phyloP scores from a whole-genome alignment of 2,888 invertebrate genomes.

The Cephus pygmeus region DNA sequence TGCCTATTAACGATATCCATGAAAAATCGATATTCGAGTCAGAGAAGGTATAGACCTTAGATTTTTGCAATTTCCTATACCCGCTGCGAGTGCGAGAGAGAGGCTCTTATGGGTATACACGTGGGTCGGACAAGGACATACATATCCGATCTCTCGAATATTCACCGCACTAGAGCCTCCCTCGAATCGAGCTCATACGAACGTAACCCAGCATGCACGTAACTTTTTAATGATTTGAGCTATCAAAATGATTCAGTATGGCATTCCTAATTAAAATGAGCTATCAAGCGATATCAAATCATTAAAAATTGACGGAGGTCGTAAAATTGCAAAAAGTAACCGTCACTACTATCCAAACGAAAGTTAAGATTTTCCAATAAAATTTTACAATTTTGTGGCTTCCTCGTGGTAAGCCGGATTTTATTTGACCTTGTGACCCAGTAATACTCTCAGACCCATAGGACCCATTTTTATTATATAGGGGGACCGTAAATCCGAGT shows the following conservation, averaged over 20 bases:
- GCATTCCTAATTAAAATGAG: neutral
- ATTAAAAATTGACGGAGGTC: neutral
- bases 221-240: neutral
- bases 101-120: neutral
- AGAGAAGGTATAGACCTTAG: neutral
- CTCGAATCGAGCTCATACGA: neutral
- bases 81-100: neutral
- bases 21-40: neutral
- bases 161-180: neutral
- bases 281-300: neutral
- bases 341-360: neutral
- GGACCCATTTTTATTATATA: neutral
- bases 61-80: neutral
- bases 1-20: neutral
- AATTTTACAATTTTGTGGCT: slow-evolving; percentile 25
- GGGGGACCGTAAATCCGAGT: slow-evolving; percentile 17
- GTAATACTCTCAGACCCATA: neutral
- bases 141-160: neutral
- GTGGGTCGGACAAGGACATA: neutral
- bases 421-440: slow-evolving; percentile 27
- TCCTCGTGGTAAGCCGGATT: slow-evolving; percentile 10
- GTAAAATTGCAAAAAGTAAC: neutral
- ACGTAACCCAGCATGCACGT: neutral
- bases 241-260: neutral
- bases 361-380: slow-evolving; percentile 18